These are phyloP conservation scores for Turritopsis dohrnii DNA, from an alignment of 30 jellyfish, hydroid and myxozoan genomes.

Conservation along the genomic window DNA sequence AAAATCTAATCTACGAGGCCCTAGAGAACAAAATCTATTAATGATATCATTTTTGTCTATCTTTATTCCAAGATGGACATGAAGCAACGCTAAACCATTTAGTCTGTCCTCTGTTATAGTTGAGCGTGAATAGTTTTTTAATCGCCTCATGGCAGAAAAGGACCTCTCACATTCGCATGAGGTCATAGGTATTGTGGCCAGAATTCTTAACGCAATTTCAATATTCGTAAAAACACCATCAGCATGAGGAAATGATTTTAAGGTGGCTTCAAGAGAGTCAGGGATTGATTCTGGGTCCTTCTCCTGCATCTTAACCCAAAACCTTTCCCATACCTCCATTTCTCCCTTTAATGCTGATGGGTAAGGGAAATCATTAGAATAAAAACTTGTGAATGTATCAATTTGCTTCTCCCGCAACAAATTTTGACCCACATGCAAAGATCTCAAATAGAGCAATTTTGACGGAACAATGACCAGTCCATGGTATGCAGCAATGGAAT, in stretches of 20 bases:
- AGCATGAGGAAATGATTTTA: conserved; percentile 11
- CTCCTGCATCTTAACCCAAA: conserved; percentile 1
- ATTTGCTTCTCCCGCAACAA: not conserved
- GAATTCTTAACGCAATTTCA: conserved; percentile 27
- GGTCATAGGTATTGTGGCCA: conserved; percentile 43
- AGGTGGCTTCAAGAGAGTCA: not conserved
- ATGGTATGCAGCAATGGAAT: not conserved
- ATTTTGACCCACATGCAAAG: not conserved
- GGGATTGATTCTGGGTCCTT: not conserved
- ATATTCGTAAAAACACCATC: conserved; percentile 37
- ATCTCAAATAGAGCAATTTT: not conserved
- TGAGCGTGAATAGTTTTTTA: conserved; percentile 28
- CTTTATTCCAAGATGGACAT: conserved; percentile 1
- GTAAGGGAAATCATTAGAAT: not conserved
- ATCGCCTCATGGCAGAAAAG: conserved; percentile 41
- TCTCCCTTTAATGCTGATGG: conserved; percentile 12
- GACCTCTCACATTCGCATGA: conserved; percentile 60
- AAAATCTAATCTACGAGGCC: conserved; percentile 1
- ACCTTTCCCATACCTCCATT: conserved; percentile 26
- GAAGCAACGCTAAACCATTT: conserved; percentile 12
- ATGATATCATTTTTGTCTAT: not conserved
- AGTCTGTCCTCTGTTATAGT: conserved; percentile 13
- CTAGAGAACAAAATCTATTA: not conserved
- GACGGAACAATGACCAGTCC: conserved; percentile 4
- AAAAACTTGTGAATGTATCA: not conserved